Percentiles rank a stretch among this genome's conserved stretches.
phyloP scores from a whole-genome alignment of 2,888 invertebrate species.

The Pelosia muscerda region DNA sequence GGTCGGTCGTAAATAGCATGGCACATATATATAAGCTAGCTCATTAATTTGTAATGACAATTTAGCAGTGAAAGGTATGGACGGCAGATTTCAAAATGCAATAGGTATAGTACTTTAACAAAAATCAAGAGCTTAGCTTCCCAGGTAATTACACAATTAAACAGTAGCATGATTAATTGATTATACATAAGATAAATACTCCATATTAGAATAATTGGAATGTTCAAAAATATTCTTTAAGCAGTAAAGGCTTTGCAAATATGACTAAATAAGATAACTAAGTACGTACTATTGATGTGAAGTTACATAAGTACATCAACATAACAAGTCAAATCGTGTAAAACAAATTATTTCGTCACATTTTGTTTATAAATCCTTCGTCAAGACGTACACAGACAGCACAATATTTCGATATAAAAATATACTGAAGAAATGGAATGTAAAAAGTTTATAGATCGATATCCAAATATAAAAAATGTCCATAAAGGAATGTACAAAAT shows the following conservation, averaged over 20 bases:
- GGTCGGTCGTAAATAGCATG: slow-evolving; percentile 31
- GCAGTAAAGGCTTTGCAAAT: slow-evolving; percentile 39
- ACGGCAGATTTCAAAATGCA: slow-evolving; percentile 39
- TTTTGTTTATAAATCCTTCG: slow-evolving; percentile 34
- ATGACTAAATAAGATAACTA: slow-evolving; percentile 37
- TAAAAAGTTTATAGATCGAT: slow-evolving; percentile 51
- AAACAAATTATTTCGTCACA: slow-evolving; percentile 39
- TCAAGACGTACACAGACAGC: slow-evolving; percentile 23
- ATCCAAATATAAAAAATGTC: slow-evolving; percentile 36
- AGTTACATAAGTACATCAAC: slow-evolving; percentile 46
- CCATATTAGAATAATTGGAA: slow-evolving; percentile 44
- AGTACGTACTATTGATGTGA: slow-evolving; percentile 46
- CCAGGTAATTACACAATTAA: slow-evolving; percentile 36
- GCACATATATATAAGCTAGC: slow-evolving; percentile 34
- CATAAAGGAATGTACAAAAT: slow-evolving; percentile 36
- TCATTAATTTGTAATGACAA: slow-evolving; percentile 28
- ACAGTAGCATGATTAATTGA: slow-evolving; percentile 30
- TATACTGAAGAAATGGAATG: slow-evolving; percentile 69
- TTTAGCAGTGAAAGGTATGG: slow-evolving; percentile 39
- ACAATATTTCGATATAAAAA: slow-evolving; percentile 44
- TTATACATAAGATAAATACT: slow-evolving; percentile 28
- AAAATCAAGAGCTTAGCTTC: slow-evolving; percentile 29
- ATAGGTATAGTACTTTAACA: slow-evolving; percentile 29
- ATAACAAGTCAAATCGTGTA: slow-evolving; percentile 31
- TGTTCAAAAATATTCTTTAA: slow-evolving; percentile 44